Base-by-base conservation (phyloP, 2,113 vertebrate genomes). In the Dasyprocta punctata region DNA sequence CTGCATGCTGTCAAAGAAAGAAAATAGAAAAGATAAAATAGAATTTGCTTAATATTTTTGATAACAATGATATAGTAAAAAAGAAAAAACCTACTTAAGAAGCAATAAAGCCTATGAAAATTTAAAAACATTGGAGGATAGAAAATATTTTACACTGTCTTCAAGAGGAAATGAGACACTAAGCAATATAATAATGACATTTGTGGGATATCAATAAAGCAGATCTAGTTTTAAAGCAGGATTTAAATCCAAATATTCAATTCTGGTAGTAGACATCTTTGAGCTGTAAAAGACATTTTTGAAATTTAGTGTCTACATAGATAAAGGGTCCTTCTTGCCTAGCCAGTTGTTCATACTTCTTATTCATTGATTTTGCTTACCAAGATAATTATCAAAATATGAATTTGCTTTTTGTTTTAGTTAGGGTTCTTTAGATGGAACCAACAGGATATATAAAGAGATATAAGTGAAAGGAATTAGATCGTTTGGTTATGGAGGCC, bases 311-410 rank as follows among this genome's bases (percentile, higher is more conserved):
- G 9, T 71, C 71, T 16, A 61, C 24, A 41, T 47, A 41, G 13
- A 56, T 38, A 88, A 1, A 77, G 9, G 61, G 28, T 69, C 30
- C n/a, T 33, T 3, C 4, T 44, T 71, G 28, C 20, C n/a, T 78
- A 44, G 10, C 13, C 41, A 71, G 30, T 65, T 89, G 28, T 12
- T 44, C 7, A 4, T 81, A 38, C 36, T 89, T 52, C 10, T 49
- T 52, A 81, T 81, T 88, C 33, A 16, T 33, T 14, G 19, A 83
- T 95, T 60, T 83, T 92, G 28, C 60, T 89, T 52, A 94, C 69
- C 20, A 86, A 96, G 69, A 90, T 81, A 90, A 69, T 69, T 19
- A 85, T 84, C 49, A 84, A 75, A 94, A 36, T 56, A 73, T 7
- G 52, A 80, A 14, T 56, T 73, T 26, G 41, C 13, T 75, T 38